These are phyloP conservation scores for Axinella damicornis DNA, from an alignment of 37 sponge, comb jelly and placozoan species.

Conservation along the genomic window DNA sequence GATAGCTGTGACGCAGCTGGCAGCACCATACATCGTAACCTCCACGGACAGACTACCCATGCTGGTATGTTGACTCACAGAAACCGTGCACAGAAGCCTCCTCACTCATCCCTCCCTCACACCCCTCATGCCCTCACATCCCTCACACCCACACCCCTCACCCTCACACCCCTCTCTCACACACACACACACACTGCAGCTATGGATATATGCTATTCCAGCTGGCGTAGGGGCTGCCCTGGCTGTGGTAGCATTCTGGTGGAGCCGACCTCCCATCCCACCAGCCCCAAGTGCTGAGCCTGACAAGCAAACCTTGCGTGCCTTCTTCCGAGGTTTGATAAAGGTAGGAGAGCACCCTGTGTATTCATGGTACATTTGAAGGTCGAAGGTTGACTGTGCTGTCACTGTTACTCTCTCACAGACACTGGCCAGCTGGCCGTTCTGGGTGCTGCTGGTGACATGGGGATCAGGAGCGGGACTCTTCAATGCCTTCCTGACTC, in stretches of 20 bases:
- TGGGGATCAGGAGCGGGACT: constrained; percentile 67
- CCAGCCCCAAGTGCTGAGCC: constrained; percentile 73
- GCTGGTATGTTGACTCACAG: constrained; percentile 33
- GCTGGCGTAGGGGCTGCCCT: constrained; percentile 55
- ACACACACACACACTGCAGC: constrained; percentile 29
- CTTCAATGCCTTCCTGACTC: constrained; percentile 69
- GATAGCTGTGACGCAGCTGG: constrained; percentile 64
- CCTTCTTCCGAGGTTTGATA: constrained; percentile 78
- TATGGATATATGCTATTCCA: constrained; percentile 81
- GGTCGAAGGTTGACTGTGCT: no score
- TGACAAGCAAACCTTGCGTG: not conserved
- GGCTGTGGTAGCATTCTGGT: constrained; percentile 59
- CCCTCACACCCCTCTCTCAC: not conserved
- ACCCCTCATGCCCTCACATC: no score
- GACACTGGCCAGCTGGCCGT: constrained; percentile 29
- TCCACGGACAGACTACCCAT: constrained; percentile 19
- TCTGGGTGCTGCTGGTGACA: constrained; percentile 58
- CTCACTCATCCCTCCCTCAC: no score
- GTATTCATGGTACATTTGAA: no score
- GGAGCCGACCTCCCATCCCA: constrained; percentile 71
- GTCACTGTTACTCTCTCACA: not conserved
- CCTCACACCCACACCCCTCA: no score
- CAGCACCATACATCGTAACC: constrained; percentile 72
- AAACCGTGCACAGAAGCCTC: no score
- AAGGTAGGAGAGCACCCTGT: no score